These are phyloP conservation scores for Microtus ochrogaster DNA, from an alignment of 2,113 vertebrate species.

Conservation along the genomic window DNA sequence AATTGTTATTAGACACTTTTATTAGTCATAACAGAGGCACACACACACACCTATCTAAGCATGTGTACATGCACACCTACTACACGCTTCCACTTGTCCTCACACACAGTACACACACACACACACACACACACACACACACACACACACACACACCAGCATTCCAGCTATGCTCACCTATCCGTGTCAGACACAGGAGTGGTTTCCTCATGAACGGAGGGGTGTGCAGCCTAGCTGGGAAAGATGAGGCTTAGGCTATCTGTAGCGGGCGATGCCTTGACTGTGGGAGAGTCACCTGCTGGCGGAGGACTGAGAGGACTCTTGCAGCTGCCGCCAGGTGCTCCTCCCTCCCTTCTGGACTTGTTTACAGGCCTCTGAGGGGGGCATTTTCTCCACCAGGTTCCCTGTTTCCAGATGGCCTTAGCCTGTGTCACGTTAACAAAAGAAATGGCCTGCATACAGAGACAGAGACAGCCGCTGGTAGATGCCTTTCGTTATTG, in stretches of 20 bases:
- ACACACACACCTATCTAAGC: no score
- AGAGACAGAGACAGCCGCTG: background rate
- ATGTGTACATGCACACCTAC: fast-evolving
- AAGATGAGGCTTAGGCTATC: slow-evolving; percentile 39
- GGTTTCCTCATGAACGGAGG: fast-evolving
- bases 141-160: background rate
- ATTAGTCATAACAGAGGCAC: fast-evolving
- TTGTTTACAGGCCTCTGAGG: background rate
- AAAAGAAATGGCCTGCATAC: background rate
- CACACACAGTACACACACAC: background rate
- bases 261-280: fast-evolving
- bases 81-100: background rate
- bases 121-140: background rate
- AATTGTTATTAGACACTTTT: background rate
- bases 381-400: background rate
- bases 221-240: fast-evolving
- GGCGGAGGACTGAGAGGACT: background rate
- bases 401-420: background rate
- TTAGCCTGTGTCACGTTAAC: background rate
- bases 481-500: background rate
- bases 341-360: background rate
- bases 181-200: background rate
- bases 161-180: background rate
- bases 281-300: slow-evolving; percentile 43
- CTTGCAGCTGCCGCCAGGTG: background rate